Evolutionary conservation across 2,113 vertebrate genomes (phyloP), one percentile per base, ranked within the genome.

Genomic region (Trematocara nigrifrons): DNA sequence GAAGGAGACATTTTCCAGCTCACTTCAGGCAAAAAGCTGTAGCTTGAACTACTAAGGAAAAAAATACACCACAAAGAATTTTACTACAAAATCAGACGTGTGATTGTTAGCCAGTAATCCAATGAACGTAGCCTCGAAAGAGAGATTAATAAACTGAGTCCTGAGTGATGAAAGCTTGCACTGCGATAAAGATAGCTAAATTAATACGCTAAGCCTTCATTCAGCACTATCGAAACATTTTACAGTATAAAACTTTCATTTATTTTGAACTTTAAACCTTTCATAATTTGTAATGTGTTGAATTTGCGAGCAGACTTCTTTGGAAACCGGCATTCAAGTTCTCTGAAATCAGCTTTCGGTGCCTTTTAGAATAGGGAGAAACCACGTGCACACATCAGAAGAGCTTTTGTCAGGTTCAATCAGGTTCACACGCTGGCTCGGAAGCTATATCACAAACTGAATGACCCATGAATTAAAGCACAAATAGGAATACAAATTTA

Each of bases 401-500:
- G 11, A 45, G 71, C 57, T 22, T 15, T 64, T n/a, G 71, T 81
- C 79, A 42, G 71, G 87, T 91, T 87, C 85, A 93, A 16, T 89
- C 87, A 42, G 89, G 86, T 89, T 89, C 89, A 83, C 54, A 1
- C 10, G 22, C 26, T 84, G 83, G 82, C 81, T 81, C 56, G 1
- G 64, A 52, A 12, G 85, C 64, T 2, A 53, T 2, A 7, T 86
- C 82, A 71, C 82, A 93, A 89, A 84, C 84, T 81, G 82, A 54
- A 79, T 4, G 15, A 78, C 74, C 74, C 82, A 52, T 79, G 86
- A 90, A 83, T 89, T 91, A 89, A 91, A 88, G 89, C 35, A 87
- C 89, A 90, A 88, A 88, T 66, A 92, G 84, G 86, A 92, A 90
- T 86, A 92, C 51, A 45, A 85, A 80, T 89, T 86, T 66, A 89